phyloP scores from a whole-genome alignment of 2,888 invertebrate species.

The Meiosimyza platycephala region DNA sequence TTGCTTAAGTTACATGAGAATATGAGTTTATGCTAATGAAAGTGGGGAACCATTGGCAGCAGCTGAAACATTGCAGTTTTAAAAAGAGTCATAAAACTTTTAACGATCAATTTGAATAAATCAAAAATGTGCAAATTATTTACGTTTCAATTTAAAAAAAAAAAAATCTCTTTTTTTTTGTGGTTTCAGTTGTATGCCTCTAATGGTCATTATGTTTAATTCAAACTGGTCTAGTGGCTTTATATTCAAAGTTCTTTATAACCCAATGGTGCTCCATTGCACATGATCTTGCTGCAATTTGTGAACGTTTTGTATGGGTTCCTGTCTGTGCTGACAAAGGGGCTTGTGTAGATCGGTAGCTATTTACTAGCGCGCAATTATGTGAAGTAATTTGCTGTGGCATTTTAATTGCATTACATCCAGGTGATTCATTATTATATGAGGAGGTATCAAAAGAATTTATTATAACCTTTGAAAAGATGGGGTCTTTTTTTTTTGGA shows the following conservation, averaged over 20 bases:
- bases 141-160: background rate
- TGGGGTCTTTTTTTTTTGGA: background rate
- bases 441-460: too few species aligned
- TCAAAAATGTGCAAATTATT: background rate
- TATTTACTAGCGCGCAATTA: conserved; percentile 13
- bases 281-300: conserved; percentile 1
- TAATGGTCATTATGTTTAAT: too few species aligned
- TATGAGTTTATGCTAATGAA: too few species aligned
- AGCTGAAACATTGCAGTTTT: too few species aligned
- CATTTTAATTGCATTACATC: conserved; percentile 25
- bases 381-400: conserved; percentile 14
- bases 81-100: too few species aligned
- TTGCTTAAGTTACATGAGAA: background rate
- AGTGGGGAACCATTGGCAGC: too few species aligned
- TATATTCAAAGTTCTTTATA: background rate
- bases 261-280: background rate
- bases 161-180: too few species aligned
- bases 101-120: background rate
- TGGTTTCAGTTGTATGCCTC: too few species aligned
- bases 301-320: background rate
- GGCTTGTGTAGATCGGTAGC: background rate
- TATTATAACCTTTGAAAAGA: too few species aligned
- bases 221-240: background rate
- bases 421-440: conserved; percentile 3
- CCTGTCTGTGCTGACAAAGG: background rate